Base-by-base conservation (phyloP, 2,888 invertebrate species). In the Archaeoteleia sp. region DNA sequence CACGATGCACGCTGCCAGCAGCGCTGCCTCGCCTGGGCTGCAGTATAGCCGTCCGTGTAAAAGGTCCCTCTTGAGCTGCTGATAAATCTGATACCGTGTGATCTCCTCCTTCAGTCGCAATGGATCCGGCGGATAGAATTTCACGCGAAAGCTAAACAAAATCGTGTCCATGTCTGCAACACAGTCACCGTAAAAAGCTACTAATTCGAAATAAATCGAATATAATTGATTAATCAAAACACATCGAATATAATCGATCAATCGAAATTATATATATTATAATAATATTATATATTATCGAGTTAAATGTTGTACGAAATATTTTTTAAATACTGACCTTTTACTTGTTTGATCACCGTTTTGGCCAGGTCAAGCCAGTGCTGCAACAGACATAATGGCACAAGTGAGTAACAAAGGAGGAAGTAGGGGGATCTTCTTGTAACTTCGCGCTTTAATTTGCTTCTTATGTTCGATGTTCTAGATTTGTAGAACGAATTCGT, bases 111-210 rank as follows among this genome's bases (percentile, higher is more conserved):
- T 95, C 72, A 98, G 88, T 51, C 95, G 90, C 85, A 95, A 90
- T 9, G 98, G 97, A 87, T 98, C 96, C 57, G 95, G 95, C 9
- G 98, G 98, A 86, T 98, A 98, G 87, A 96, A 98, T 88, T 98
- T 98, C 71, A 98, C 95, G 70, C 98, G 94, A 86, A 98, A 96
- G 87, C 96, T 97, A 85, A 98, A 95, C 65, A 97, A 87, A 80
- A 96, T 93, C 66, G 96, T 95, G 77, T 95, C 93, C 79, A 96
- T 91, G 87, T 96, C 97, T 95, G 88, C 7, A 88, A 86, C 54
- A 67, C 15, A 48, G 12, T 42, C 42, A 32, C 42, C 13, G 25
- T 54, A 25, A 46, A 17, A 35, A 13, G n/a, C 12, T 4, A 30
- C n/a, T 2, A 7, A 10, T 30, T 30, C n/a, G n/a, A n/a, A n/a